These are phyloP conservation scores for Xestobium rufovillosum DNA, from an alignment of 2,888 invertebrate species.

Conservation along the genomic window DNA sequence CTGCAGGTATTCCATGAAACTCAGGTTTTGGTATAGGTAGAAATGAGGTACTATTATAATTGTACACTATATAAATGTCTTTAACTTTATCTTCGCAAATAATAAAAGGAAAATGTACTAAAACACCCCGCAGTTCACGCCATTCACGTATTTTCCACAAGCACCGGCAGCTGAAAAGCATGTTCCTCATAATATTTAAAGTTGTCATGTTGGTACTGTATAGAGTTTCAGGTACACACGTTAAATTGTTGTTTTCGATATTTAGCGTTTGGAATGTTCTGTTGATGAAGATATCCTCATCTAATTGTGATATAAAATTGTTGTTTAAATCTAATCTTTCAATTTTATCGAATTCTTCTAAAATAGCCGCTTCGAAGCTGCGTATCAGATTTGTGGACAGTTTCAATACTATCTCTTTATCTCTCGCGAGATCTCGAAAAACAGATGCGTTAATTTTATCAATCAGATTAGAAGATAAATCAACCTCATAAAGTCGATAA, in stretches of 20 bases:
- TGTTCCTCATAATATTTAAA: constrained; percentile 1
- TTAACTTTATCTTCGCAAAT: background rate
- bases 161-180: background rate
- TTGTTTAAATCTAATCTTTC: background rate
- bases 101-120: background rate
- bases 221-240: background rate
- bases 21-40: background rate
- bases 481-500: background rate
- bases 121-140: background rate
- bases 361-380: background rate
- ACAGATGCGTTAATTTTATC: background rate
- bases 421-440: background rate
- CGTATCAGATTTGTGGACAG: background rate
- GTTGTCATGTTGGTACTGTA: background rate
- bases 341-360: background rate
- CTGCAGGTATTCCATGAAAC: background rate
- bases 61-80: background rate
- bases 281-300: background rate
- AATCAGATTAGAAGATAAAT: background rate
- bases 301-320: background rate
- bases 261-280: background rate
- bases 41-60: background rate
- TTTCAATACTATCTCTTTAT: background rate
- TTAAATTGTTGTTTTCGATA: constrained; percentile 1
- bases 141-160: background rate